Evolutionary conservation across 2,888 invertebrate genomes (phyloP).

Genomic region (Polyommatus iphigenia): DNA sequence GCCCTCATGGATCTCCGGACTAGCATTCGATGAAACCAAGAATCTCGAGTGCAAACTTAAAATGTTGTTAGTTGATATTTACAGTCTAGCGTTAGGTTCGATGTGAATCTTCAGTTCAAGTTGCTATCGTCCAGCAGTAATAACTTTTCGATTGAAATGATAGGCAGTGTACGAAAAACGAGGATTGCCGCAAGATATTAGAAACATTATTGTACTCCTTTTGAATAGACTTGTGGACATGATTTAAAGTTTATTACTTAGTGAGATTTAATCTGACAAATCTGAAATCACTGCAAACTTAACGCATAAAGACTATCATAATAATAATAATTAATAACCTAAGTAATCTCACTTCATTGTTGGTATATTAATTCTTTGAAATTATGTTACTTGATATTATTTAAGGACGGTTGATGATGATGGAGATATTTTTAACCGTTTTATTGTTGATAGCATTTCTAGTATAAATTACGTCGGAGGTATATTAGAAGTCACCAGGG

Average conservation of each 20-base stretch:
- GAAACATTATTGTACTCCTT: neutral
- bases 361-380: neutral
- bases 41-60: constrained; percentile 4
- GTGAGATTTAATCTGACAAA: neutral
- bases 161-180: too few species aligned
- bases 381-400: constrained; percentile 16
- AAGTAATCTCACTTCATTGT: neutral
- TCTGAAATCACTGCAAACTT: neutral
- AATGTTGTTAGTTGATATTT: neutral
- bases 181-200: neutral
- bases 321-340: neutral
- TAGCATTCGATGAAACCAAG: constrained; percentile 66
- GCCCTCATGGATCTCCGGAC: constrained; percentile 83
- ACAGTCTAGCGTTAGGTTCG: neutral
- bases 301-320: neutral
- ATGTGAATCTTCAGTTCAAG: neutral
- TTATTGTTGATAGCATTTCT: neutral
- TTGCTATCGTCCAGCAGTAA: neutral
- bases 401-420: neutral
- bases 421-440: neutral
- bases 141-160: too few species aligned
- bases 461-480: neutral
- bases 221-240: neutral
- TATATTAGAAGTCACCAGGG: constrained; percentile 1
- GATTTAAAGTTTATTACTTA: neutral